A percentile compares a stretch with the other conserved stretches of the same genome.
Evolutionary conservation across 2,888 invertebrate species (phyloP).

Genomic region (Panorpa germanica): DNA sequence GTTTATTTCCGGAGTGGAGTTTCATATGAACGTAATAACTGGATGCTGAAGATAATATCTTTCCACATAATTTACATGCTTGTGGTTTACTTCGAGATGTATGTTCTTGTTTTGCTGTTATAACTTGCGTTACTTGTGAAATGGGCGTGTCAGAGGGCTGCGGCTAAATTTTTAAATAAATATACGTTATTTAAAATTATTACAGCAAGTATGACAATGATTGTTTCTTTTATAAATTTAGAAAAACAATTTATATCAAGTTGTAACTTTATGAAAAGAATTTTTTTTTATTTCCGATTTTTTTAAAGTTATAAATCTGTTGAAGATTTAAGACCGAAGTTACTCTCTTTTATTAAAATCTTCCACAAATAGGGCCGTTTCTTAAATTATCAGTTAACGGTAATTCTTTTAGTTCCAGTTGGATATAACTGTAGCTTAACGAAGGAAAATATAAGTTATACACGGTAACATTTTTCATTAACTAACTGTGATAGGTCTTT

Average conservation of each 20-base stretch:
- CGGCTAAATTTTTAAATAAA: conserved; percentile 7
- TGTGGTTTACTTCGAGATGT: conserved; percentile 46
- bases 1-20: conserved; percentile 61
- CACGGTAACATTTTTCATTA: too few species aligned
- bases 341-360: too few species aligned
- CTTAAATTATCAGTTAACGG: too few species aligned
- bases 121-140: conserved; percentile 15
- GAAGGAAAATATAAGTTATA: too few species aligned
- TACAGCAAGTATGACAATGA: background rate
- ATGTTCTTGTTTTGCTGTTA: conserved; percentile 17
- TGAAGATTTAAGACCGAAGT: too few species aligned
- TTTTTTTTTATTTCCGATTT: conserved; percentile 11
- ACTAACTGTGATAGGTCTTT: too few species aligned
- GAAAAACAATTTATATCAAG: conserved; percentile 9
- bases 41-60: conserved; percentile 55
- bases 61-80: conserved; percentile 60
- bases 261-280: conserved; percentile 9
- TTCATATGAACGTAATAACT: conserved; percentile 73
- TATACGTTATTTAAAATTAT: background rate
- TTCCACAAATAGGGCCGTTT: too few species aligned
- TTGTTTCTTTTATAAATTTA: conserved; percentile 10
- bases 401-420: too few species aligned
- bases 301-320: too few species aligned
- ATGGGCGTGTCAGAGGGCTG: conserved; percentile 11
- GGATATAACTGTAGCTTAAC: too few species aligned